Base-by-base conservation (phyloP, 53 echinoderm and acorn worm genomes). In the Stichopus horrens region DNA sequence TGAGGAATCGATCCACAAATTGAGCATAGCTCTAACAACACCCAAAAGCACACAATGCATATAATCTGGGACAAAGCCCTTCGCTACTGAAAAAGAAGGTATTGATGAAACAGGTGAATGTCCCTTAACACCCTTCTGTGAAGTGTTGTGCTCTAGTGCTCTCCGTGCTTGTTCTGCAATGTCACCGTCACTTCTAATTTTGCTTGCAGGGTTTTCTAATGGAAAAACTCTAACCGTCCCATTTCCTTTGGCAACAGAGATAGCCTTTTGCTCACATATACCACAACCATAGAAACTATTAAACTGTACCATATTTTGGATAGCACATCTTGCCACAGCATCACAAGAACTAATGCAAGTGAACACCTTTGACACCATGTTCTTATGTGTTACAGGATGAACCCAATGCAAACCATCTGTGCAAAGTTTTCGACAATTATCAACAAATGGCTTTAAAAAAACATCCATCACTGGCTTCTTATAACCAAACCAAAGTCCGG, bases 221-320 rank as follows among this genome's bases (percentile, higher is more conserved):
- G 71, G 82, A 74, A 80, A 91, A 52, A 8, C 68, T 52, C 88
- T 58, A 54, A 88, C 88, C 10, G 88, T 58, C 52, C 91, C 91
- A 56, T 51, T 74, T 58, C 91, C 91, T 60, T 88, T 91, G 23
- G 88, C 83, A 19, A 91, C 91, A 23, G 73, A 58, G 53, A 79
- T 81, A 8, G 86, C 92, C 86, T 60, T 88, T 2, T 93, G 77
- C 21, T 78, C 75, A 73, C 93, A 93, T 66, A 86, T 86, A 5
- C 58, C 90, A 86, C 88, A 93, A 6, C 93, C 93, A 86, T 86
- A 86, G 54, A 76, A 73, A n/a, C 90, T 86, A 83, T 93, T 93
- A 77, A 88, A 93, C 51, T 93, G 93, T 55, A 63, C 83, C 76
- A 83, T 75, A 77, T 87, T 90, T 54, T 79, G 80, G 13, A 93